Base-by-base conservation (phyloP, 2,113 vertebrate genomes). In the Recurvirostra avosetta region DNA sequence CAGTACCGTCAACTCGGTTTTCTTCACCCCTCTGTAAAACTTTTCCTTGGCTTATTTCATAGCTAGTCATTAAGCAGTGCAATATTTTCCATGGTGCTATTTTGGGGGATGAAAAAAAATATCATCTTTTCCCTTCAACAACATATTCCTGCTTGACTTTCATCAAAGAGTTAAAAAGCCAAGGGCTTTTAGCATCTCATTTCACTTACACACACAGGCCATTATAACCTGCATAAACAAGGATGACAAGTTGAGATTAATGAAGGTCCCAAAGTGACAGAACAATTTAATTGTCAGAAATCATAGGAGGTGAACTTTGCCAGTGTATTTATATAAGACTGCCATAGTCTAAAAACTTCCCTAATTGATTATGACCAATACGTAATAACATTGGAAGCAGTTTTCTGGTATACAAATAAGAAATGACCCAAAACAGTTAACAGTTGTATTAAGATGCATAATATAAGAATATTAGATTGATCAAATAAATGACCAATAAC, bases 211-310 rank as follows among this genome's bases (percentile, higher is more conserved):
- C 98, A 98, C 98, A 95, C 81, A 98, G 97, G 88, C 98, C 98
- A 98, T 98, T 98, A 98, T 98, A 98, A 99, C 98, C 98, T 98
- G 98, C 98, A 99, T 99, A 99, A 99, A 99, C 99, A 99, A 98
- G 98, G 98, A 99, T 99, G 99, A 99, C 99, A 99, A 99, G 99
- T 99, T 98, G 99, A 99, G 99, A 99, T 99, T 99, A 99, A 99
- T 99, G 99, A 99, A 98, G 98, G 98, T 98, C 98, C 98, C 98
- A 97, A 98, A 98, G 98, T 99, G 99, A 99, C 99, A 98, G 98
- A 98, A 98, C 99, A 99, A 99, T 99, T 99, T 99, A 99, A 99
- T 99, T 99, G 99, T 99, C 99, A 99, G 96, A 98, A 98, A 98
- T 99, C 98, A 98, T 98, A 99, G 98, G 98, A 98, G 98, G 92